Percentiles rank a stretch among this genome's conserved stretches.
Conservation (phyloP, 2,113 vertebrate genomes). For the Rhinolophus ferrumequinum region DNA sequence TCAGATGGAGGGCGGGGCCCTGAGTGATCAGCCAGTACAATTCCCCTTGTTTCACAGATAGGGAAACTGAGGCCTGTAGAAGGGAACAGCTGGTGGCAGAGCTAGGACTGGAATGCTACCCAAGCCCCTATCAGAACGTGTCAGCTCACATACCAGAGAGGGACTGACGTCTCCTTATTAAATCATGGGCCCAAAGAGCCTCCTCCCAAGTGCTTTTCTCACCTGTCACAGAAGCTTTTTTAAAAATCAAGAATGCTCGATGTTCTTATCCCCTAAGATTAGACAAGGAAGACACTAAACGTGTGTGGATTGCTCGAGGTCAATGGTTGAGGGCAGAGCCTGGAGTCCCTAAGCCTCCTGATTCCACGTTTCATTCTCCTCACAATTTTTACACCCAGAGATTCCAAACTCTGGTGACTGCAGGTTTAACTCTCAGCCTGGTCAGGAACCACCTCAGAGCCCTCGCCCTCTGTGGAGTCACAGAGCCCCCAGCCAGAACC, state of each 20-base stretch:
- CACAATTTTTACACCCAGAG: not conserved
- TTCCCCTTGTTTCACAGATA: not conserved
- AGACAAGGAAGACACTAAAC: not conserved
- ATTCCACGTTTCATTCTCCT: not conserved
- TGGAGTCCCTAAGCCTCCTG: not conserved
- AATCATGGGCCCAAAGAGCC: not conserved
- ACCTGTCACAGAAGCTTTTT: not conserved
- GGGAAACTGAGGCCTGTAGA: not conserved
- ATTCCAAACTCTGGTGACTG: not conserved
- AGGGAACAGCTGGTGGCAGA: not conserved
- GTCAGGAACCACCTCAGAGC: not conserved
- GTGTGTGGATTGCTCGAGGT: not conserved
- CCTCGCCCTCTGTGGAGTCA: not conserved
- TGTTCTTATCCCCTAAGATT: not conserved
- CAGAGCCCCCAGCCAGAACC: not conserved
- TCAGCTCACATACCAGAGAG: not conserved
- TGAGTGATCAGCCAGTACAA: not conserved
- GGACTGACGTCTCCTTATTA: not conserved
- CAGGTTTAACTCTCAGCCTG: not conserved
- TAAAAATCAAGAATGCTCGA: not conserved
- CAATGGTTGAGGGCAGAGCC: not conserved
- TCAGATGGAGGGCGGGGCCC: not conserved
- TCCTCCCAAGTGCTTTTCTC: not conserved
- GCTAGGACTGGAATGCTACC: not conserved
- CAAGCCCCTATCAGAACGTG: not conserved